Conservation (phyloP, 2,113 vertebrate species). For the Siniperca chuatsi region DNA sequence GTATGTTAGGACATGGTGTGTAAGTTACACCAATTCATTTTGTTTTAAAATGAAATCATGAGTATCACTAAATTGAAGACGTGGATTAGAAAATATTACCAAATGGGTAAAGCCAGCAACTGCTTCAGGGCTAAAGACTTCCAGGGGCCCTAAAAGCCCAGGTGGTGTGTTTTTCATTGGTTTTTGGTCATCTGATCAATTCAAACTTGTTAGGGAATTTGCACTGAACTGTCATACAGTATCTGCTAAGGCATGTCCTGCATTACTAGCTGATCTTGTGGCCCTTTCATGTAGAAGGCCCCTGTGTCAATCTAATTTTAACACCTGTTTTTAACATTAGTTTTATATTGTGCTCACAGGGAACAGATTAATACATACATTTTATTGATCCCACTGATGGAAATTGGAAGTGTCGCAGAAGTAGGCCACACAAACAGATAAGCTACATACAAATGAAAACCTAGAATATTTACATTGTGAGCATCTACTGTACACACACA, state of each 20-base stretch:
- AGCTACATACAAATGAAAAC: neutral
- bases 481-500: too few species aligned
- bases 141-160: neutral
- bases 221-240: too few species aligned
- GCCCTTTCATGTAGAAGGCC: neutral
- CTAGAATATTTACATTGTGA: neutral
- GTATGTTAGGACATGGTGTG: neutral
- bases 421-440: neutral
- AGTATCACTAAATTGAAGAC: neutral
- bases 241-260: neutral
- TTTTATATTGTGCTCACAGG: neutral
- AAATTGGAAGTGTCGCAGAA: neutral
- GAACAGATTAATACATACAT: neutral
- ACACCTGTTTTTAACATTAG: neutral
- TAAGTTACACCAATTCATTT: neutral
- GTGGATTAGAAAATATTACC: neutral
- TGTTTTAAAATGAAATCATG: neutral
- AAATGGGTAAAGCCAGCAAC: neutral
- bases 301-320: neutral
- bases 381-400: neutral
- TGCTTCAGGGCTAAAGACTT: neutral
- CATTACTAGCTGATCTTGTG: neutral
- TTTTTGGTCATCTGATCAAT: neutral
- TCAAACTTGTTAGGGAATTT: neutral
- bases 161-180: neutral